Evolutionary conservation across 2,888 invertebrate species (phyloP).

Genomic region (Alcis repandata): DNA sequence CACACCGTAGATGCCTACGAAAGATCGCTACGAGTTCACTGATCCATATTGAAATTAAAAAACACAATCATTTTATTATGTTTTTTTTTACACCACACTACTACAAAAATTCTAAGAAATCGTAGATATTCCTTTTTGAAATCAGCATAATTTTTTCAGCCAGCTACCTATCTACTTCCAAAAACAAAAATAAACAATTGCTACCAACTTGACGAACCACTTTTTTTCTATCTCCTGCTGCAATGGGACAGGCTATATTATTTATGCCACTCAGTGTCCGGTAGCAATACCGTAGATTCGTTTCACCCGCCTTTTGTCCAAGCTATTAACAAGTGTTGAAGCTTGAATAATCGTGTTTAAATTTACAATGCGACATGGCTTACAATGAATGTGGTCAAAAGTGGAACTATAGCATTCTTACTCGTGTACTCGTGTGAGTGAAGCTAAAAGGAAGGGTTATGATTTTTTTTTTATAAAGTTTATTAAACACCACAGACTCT

Average conservation of each 20-base stretch:
- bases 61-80: background rate
- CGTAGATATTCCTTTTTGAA: no score
- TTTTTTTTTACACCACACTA: background rate
- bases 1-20: background rate
- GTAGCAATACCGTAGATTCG: constrained; percentile 40
- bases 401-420: background rate
- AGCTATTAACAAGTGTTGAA: background rate
- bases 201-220: background rate
- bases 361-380: background rate
- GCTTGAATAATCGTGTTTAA: constrained; percentile 31
- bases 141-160: background rate
- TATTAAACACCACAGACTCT: no score
- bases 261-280: constrained; percentile 30
- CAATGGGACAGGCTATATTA: constrained; percentile 19
- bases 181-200: constrained; percentile 3
- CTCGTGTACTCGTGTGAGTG: no score
- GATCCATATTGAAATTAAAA: background rate
- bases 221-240: constrained; percentile 22
- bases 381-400: background rate
- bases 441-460: no score
- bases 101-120: no score
- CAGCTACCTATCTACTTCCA: background rate
- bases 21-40: background rate
- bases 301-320: constrained; percentile 27
- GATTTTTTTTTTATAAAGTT: no score